Evolutionary conservation across 2,888 invertebrate species (phyloP).

Genomic region (Hybos culiciformis): DNA sequence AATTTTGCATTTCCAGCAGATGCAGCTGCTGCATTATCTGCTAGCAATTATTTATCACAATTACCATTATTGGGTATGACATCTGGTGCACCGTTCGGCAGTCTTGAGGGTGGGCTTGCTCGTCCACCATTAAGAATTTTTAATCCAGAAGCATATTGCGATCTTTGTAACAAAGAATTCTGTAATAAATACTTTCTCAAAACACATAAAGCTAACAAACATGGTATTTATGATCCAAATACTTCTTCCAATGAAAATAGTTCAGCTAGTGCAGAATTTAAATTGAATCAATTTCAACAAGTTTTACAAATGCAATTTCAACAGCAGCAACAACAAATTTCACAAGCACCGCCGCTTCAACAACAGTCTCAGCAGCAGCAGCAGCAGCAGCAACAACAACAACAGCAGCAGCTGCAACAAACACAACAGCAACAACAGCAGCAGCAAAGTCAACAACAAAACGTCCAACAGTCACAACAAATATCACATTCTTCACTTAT

Average conservation of each 20-base stretch:
- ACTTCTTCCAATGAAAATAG: slow-evolving; percentile 20
- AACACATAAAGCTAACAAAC: slow-evolving; percentile 95
- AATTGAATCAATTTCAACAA: slow-evolving; percentile 15
- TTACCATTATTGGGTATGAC: slow-evolving; percentile 30
- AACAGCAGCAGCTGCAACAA: slow-evolving; percentile 16
- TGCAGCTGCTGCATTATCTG: slow-evolving; percentile 27
- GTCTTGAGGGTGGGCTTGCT: slow-evolving; percentile 31
- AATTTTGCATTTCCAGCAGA: slow-evolving; percentile 35
- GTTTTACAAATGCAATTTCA: slow-evolving; percentile 27
- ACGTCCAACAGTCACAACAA: slow-evolving; percentile 14
- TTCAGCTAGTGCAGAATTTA: slow-evolving; percentile 16
- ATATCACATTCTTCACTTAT: slow-evolving; percentile 14
- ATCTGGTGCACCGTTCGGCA: slow-evolving; percentile 22
- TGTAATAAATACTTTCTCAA: slow-evolving; percentile 97
- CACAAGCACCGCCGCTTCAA: slow-evolving; percentile 19
- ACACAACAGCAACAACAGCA: slow-evolving; percentile 16
- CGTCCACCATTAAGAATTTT: slow-evolving; percentile 66
- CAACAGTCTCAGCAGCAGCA: slow-evolving; percentile 14
- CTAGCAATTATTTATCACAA: slow-evolving; percentile 31
- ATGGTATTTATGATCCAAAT: slow-evolving; percentile 67
- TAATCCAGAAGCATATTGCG: slow-evolving; percentile 94
- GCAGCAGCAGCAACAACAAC: slow-evolving; percentile 17
- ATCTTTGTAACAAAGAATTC: slow-evolving; percentile 95
- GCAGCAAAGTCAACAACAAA: slow-evolving; percentile 11
- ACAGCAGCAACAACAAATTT: slow-evolving; percentile 28